Base-by-base conservation (phyloP, 2,797 vertebrate species). In the Phoebastria nigripes region DNA sequence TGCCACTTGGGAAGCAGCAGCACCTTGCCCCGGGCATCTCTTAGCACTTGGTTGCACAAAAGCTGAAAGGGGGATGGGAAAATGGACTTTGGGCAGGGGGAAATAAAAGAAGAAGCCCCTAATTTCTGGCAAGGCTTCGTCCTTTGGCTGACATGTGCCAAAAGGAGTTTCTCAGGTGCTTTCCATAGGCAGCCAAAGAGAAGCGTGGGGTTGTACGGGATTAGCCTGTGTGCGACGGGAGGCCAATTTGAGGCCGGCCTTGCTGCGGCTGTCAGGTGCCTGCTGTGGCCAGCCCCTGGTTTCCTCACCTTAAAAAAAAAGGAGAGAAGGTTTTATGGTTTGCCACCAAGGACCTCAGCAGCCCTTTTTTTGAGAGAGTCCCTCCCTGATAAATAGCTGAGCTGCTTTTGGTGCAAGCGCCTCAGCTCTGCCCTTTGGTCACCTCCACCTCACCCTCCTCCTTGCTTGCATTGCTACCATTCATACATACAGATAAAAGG, bases 221-320 rank as follows among this genome's bases (percentile, higher is more conserved):
- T 74, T 51, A 46, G n/a, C 11, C 47, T 0, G 0, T 2, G 2
- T 77, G 29, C 1, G 0, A 35, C 1, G 0, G 33, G 55, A 73
- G 44, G 35, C 25, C 8, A 22, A 7, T 33, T 35, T 58, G 33
- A 66, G 19, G 11, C 26, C 81, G 67, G 44, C 28, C 47, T 91
- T 62, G 17, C 33, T 82, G 46, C 3, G 4, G 28, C 25, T 82
- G 9, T 29, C 0, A 0, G 7, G 6, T 80, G 15, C 46, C 28
- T 76, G 19, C 9, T 85, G 33, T 37, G 37, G 24, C 20, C 11
- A 7, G 14, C 4, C 4, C 7, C 37, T 61, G 8, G 6, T 56
- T 83, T 89, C 39, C 26, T 61, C 15, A 26, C 56, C 12, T 54
- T 2, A 33, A 41, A 51, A 52, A 19, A 29, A 55, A 11, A 26